phyloP scores from a whole-genome alignment of 1,140 invertebrate genomes.

The Megalonaias nervosa region DNA sequence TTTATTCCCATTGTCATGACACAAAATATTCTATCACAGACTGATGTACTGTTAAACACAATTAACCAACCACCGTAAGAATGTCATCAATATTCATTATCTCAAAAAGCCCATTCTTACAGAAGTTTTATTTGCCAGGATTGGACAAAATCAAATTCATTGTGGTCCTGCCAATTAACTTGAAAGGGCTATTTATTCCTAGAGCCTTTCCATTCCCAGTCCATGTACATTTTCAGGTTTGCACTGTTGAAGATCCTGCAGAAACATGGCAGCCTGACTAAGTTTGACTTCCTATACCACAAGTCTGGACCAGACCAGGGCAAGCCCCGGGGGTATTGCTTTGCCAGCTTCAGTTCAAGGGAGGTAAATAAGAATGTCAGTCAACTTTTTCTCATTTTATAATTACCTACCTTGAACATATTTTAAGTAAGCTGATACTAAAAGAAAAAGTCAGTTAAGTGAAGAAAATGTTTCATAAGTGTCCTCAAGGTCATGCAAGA shows the following conservation, averaged over 20 bases:
- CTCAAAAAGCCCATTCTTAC: too few species aligned
- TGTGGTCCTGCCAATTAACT: too few species aligned
- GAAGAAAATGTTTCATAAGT: not conserved
- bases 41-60: too few species aligned
- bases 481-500: not conserved
- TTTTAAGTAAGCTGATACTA: too few species aligned
- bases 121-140: too few species aligned
- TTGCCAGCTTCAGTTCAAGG: slow-evolving; percentile 85
- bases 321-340: slow-evolving; percentile 93
- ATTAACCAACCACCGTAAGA: too few species aligned
- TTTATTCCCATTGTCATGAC: too few species aligned
- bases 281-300: slow-evolving; percentile 95
- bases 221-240: slow-evolving; percentile 75
- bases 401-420: too few species aligned
- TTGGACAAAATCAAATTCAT: too few species aligned
- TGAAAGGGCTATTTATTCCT: too few species aligned
- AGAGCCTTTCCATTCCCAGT: slow-evolving; percentile 20
- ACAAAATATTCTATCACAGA: too few species aligned
- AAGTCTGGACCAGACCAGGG: slow-evolving; percentile 89
- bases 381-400: not conserved
- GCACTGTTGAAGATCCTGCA: slow-evolving; percentile 94
- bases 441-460: not conserved
- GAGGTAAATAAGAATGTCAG: slow-evolving; percentile 69
- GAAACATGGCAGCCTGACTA: slow-evolving; percentile 91
- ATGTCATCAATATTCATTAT: too few species aligned